Conservation (phyloP, 2,113 vertebrate species). For the Clupea harengus region DNA sequence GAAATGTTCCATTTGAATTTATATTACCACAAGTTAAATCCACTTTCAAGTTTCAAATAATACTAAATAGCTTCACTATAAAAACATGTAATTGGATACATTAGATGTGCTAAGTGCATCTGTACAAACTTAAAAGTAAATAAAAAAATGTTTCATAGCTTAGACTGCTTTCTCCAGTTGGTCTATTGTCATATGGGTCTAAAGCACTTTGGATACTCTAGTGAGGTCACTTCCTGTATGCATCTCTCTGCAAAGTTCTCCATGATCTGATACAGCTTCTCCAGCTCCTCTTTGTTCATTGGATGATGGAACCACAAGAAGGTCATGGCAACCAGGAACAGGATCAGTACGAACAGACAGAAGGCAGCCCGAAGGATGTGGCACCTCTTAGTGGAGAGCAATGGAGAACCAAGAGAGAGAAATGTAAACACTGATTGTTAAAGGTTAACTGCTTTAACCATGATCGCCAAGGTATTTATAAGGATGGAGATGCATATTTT, state of each 20-base stretch:
- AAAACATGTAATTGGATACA: background rate
- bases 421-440: background rate
- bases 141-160: background rate
- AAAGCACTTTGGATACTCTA: background rate
- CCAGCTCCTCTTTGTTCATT: slow-evolving; percentile 19
- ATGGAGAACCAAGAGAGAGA: background rate
- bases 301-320: slow-evolving; percentile 31
- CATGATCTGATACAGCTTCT: background rate
- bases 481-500: background rate
- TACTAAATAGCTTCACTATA: background rate
- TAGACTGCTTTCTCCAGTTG: background rate
- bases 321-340: slow-evolving; percentile 47
- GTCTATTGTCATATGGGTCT: background rate
- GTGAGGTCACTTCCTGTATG: background rate
- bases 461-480: background rate
- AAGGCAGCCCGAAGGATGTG: slow-evolving; percentile 58
- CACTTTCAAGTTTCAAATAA: background rate
- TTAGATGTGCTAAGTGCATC: background rate
- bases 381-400: slow-evolving; percentile 53
- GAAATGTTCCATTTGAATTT: background rate
- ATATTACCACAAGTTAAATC: background rate
- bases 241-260: background rate
- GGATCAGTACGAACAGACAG: slow-evolving; percentile 54
- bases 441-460: background rate
- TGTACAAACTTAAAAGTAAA: background rate